Evolutionary conservation across 2,888 invertebrate genomes (phyloP).

Genomic region (Anoplius nigerrimus): DNA sequence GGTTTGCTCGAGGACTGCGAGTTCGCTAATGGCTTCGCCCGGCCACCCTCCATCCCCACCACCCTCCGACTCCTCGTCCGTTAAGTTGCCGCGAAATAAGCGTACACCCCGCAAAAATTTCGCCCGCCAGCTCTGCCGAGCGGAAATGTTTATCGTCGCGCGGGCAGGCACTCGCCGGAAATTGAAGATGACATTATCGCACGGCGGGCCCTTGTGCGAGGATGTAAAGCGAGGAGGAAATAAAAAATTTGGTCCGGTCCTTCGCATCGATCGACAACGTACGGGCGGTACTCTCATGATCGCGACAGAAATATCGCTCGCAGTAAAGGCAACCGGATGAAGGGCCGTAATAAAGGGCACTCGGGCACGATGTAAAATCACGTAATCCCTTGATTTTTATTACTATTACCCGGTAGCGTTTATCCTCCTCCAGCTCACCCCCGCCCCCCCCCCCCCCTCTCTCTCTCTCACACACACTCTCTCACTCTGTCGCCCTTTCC

Average conservation of each 20-base stretch:
- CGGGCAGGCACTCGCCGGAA: background rate
- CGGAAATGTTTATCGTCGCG: conserved; percentile 16
- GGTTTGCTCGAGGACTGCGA: conserved; percentile 25
- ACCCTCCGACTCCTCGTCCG: background rate
- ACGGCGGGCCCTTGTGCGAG: background rate
- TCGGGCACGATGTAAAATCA: conserved; percentile 8
- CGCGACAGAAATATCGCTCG: conserved; percentile 14
- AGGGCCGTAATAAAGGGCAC: conserved; percentile 4
- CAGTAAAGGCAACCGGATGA: background rate
- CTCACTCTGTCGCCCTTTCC: conserved; percentile 6
- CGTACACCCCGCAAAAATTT: conserved; percentile 12
- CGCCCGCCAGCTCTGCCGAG: conserved; percentile 5
- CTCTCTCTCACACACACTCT: background rate
- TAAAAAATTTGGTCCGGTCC: no score
- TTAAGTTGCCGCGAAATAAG: background rate
- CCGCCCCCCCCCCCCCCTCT: background rate
- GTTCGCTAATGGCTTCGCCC: conserved; percentile 8
- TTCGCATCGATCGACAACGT: background rate
- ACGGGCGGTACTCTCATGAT: background rate
- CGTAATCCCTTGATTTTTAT: conserved; percentile 41
- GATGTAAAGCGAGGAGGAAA: background rate
- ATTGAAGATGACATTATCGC: no score
- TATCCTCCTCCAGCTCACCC: background rate
- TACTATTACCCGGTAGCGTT: conserved; percentile 18
- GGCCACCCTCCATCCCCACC: background rate